These are phyloP conservation scores for Macrotus californicus DNA, from an alignment of 2,113 vertebrate species.

Conservation along the genomic window DNA sequence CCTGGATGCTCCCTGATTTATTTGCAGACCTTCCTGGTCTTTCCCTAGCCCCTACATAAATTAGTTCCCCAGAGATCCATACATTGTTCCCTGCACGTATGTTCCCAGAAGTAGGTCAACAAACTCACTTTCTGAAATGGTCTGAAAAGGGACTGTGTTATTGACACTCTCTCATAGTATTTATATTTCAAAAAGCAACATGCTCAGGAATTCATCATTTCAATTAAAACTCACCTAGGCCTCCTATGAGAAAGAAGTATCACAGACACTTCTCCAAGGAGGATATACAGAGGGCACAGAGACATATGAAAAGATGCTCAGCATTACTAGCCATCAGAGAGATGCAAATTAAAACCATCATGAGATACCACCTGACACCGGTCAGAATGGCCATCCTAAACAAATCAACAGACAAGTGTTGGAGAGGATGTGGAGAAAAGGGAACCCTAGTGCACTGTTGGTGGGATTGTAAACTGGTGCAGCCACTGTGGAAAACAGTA, in stretches of 20 bases:
- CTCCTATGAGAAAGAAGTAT: not conserved
- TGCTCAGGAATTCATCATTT: not conserved
- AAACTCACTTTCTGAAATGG: constrained; percentile 44
- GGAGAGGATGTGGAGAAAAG: no score
- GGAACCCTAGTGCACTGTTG: no score
- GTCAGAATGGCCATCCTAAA: no score
- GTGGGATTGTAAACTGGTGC: no score
- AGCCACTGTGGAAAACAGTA: no score
- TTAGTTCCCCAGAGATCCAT: constrained; percentile 72
- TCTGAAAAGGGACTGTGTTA: not conserved
- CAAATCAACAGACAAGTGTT: no score
- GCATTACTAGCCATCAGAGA: no score
- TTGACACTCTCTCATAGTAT: constrained; percentile 49
- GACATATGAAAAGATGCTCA: no score
- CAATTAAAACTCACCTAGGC: constrained; percentile 37
- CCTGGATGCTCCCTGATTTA: constrained; percentile 39
- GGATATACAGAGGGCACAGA: no score
- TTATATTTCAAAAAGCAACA: constrained; percentile 45
- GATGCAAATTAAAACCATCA: no score
- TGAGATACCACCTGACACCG: no score
- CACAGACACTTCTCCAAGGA: no score
- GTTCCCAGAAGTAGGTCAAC: constrained; percentile 28
- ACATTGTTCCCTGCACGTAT: constrained; percentile 10
- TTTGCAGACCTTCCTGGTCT: constrained; percentile 55
- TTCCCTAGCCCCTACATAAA: constrained; percentile 67